Evolutionary conservation across 2,888 invertebrate genomes (phyloP), one percentile per base, ranked within the genome.

Genomic region (Schizaphis graminum): DNA sequence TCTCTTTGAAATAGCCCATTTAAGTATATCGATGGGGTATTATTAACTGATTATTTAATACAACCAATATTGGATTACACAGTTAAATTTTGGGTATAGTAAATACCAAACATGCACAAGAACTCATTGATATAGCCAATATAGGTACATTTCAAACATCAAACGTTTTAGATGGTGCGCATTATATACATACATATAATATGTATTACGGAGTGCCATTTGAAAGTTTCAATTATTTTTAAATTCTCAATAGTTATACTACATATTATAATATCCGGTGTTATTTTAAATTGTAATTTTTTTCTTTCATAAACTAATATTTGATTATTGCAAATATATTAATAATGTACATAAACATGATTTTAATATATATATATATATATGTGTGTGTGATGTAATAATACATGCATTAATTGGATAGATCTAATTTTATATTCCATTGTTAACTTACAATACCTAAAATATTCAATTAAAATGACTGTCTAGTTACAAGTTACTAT

Each of bases 31-130:
- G 26, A 84, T 77, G 41, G n/a, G 16, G n/a, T 21, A 61, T 61
- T 90, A 90, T 90, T 67, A 44, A 90, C 89, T 61, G 41, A 61
- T 90, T 90, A n/a, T 61, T 90, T 67, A 47, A 90, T n/a, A 47
- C 61, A 44, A 67, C 77, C 21, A 77, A 77, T 77, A 77, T 77
- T 77, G 77, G 35, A 77, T 77, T 35, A 77, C 77, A 7, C 16
- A 35, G 21, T 77, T 77, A 77, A 77, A 21, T 77, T 35, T 77
- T 35, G 77, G 77, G 77, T 77, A 21, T 21, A 35, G 77, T 77
- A 77, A 77, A 77, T 77, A 77, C 35, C 35, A 7, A 35, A 35
- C 44, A 86, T 28, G 26, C 85, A 44, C 41, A 57, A 26, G 28
- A 89, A 44, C 57, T 44, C 8, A 28, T 44, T 56, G 7, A 77